These are phyloP conservation scores for Leiothrix lutea DNA, from an alignment of 2,113 vertebrate species.

Conservation along the genomic window DNA sequence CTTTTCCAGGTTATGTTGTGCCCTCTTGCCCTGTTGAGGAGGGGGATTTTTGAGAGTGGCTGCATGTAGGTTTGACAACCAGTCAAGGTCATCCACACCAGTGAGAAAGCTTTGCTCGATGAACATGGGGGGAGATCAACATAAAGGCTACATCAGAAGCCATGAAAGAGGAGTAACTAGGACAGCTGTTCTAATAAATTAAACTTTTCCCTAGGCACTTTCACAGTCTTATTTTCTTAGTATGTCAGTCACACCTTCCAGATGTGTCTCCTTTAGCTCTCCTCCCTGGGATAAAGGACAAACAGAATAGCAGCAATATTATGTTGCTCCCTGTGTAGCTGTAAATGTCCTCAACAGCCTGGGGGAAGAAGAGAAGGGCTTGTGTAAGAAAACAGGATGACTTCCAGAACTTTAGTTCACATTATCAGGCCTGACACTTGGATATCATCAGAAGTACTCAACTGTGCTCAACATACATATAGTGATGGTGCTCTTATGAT, in stretches of 20 bases:
- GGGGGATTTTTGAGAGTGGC: not conserved
- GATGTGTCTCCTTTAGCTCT: not conserved
- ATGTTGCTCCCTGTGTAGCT: not conserved
- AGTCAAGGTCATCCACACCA: not conserved
- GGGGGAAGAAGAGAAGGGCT: accelerated
- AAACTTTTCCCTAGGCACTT: not conserved
- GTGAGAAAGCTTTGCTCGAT: not conserved
- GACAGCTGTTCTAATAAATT: constrained; percentile 21
- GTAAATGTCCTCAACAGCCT: not conserved
- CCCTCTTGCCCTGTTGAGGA: not conserved
- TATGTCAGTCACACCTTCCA: constrained; percentile 11
- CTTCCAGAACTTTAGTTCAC: not conserved
- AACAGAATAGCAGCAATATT: not conserved
- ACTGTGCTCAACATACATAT: not conserved
- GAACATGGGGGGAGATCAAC: not conserved
- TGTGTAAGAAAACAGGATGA: not conserved
- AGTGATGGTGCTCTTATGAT: not conserved
- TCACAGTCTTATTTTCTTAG: not conserved
- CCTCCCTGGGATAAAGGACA: not conserved
- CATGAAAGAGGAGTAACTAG: not conserved
- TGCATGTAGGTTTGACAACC: not conserved
- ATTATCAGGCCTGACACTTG: not conserved
- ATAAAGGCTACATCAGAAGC: not conserved
- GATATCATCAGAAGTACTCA: not conserved
- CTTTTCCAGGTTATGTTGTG: not conserved